These are phyloP conservation scores for Ciconia stormi DNA, from an alignment of 2,113 vertebrate species.

Conservation along the genomic window DNA sequence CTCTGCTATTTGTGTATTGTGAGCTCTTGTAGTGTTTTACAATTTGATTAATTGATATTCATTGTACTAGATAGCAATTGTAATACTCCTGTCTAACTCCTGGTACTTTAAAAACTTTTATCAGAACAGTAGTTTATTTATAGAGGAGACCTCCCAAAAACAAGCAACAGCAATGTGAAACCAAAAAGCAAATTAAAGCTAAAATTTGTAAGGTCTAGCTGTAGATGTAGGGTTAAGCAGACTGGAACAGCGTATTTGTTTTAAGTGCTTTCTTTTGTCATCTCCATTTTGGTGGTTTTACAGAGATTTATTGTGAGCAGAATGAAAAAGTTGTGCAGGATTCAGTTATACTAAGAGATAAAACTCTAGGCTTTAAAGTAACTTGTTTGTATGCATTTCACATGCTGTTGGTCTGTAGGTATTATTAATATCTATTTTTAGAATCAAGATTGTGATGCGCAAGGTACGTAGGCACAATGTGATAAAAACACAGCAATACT, in stretches of 20 bases:
- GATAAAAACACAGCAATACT: constrained; percentile 74
- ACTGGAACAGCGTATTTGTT: constrained; percentile 18
- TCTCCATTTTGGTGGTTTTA: background rate
- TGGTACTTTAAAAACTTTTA: constrained; percentile 72
- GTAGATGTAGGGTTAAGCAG: constrained; percentile 60
- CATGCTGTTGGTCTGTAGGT: constrained; percentile 50
- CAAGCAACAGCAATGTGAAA: constrained; percentile 31
- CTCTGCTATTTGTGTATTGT: constrained; percentile 78
- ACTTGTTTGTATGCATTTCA: constrained; percentile 67
- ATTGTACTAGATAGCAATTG: constrained; percentile 77
- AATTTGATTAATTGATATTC: constrained; percentile 83
- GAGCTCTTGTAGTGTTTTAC: constrained; percentile 77
- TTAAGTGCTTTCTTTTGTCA: background rate
- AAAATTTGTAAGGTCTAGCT: constrained; percentile 24
- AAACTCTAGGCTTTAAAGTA: constrained; percentile 40
- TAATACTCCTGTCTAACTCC: constrained; percentile 67
- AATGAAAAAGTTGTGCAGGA: constrained; percentile 43
- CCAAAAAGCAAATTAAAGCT: constrained; percentile 59
- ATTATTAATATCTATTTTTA: constrained; percentile 73
- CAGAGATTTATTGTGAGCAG: background rate
- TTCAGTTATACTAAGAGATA: background rate
- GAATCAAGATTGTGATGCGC: constrained; percentile 41
- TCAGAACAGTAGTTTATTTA: constrained; percentile 65
- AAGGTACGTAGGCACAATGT: constrained; percentile 64
- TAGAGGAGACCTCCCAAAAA: constrained; percentile 55